Evolutionary conservation across 1,140 invertebrate species (phyloP).

Genomic region (Olivierus martensii): DNA sequence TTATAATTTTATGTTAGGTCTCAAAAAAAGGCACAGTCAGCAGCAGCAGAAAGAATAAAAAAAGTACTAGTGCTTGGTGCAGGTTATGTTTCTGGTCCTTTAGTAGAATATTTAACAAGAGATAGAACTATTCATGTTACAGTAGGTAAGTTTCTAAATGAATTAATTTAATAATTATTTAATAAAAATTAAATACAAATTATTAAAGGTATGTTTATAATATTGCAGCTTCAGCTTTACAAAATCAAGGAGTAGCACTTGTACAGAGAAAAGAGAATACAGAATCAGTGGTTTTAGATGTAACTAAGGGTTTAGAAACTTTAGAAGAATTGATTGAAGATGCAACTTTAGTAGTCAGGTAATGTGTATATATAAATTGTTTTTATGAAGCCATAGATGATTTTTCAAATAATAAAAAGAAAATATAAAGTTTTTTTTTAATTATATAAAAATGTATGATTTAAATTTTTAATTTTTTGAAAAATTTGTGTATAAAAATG

Average conservation of each 20-base stretch:
- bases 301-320: slow-evolving; percentile 51
- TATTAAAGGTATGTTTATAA: too few relatives aligned
- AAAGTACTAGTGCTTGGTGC: slow-evolving; percentile 81
- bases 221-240: slow-evolving; percentile 59
- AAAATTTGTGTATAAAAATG: too few relatives aligned
- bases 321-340: slow-evolving; percentile 53
- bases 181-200: too few relatives aligned
- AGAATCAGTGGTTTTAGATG: slow-evolving; percentile 64
- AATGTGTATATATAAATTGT: neutral
- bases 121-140: slow-evolving; percentile 64
- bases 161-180: too few relatives aligned
- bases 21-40: slow-evolving; percentile 17
- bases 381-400: too few relatives aligned
- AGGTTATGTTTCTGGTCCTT: slow-evolving; percentile 80
- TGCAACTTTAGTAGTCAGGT: slow-evolving; percentile 67
- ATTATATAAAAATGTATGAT: too few relatives aligned
- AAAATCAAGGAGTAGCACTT: slow-evolving; percentile 71
- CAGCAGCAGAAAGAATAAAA: slow-evolving; percentile 21
- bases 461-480: too few relatives aligned
- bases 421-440: too few relatives aligned
- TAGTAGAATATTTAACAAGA: slow-evolving; percentile 83
- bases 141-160: slow-evolving; percentile 44
- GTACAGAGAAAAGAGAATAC: slow-evolving; percentile 62
- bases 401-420: too few relatives aligned
- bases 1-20: slow-evolving; percentile 11